These are phyloP conservation scores for Myripristis murdjan DNA, from an alignment of 2,797 vertebrate species.

Conservation along the genomic window DNA sequence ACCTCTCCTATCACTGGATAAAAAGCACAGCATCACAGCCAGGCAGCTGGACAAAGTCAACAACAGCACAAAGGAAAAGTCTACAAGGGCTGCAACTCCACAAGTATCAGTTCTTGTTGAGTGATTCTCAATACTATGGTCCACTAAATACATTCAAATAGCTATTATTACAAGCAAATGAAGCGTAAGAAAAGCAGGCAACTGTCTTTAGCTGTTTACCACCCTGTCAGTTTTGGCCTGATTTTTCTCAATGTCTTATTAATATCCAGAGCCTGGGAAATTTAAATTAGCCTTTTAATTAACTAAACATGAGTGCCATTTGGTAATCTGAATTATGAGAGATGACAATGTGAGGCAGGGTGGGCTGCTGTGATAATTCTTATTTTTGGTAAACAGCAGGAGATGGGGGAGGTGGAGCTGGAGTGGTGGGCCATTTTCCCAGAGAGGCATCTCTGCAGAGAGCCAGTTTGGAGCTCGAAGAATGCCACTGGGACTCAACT, in stretches of 20 bases:
- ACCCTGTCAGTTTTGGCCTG: conserved; percentile 45
- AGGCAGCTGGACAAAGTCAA: conserved; percentile 50
- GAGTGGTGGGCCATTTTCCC: conserved; percentile 54
- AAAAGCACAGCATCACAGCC: conserved; percentile 30
- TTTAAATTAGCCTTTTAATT: conserved; percentile 75
- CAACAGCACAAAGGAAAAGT: conserved; percentile 40
- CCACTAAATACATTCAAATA: conserved; percentile 44
- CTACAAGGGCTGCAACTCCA: conserved; percentile 10
- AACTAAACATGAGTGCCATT: conserved; percentile 70
- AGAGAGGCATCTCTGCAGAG: conserved; percentile 57
- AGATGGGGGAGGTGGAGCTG: conserved; percentile 57
- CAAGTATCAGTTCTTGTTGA: conserved; percentile 39
- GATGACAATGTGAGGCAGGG: conserved; percentile 59
- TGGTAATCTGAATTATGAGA: conserved; percentile 69
- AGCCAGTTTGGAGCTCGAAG: conserved; percentile 60
- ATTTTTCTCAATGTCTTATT: conserved; percentile 61
- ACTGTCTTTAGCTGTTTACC: conserved; percentile 32
- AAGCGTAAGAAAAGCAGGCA: conserved; percentile 52
- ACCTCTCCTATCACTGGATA: conserved; percentile 21
- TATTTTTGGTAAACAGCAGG: conserved; percentile 72
- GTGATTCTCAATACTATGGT: conserved; percentile 30
- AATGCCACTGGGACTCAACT: conserved; percentile 65
- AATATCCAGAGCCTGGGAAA: conserved; percentile 54
- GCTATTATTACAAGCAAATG: conserved; percentile 54
- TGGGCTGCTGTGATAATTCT: conserved; percentile 67